phyloP scores from a whole-genome alignment of 1,140 invertebrate genomes.

The Drosophila tani region DNA sequence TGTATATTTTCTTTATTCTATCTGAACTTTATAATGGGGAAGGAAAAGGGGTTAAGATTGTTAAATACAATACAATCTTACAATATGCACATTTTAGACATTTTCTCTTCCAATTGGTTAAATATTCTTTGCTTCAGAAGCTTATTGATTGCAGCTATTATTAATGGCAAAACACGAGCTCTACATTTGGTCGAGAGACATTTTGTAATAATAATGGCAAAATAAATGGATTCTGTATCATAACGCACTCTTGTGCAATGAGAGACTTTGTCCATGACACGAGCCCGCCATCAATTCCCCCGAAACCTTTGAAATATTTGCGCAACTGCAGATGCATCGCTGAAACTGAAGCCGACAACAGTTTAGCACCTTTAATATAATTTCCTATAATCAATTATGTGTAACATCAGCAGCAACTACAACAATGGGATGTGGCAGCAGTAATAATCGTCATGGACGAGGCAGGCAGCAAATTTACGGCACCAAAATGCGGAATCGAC shows the following conservation, averaged over 20 bases:
- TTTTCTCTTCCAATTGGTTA: neutral
- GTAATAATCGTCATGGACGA: conserved; percentile 57
- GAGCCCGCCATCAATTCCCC: conserved; percentile 14
- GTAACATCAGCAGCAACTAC: conserved; percentile 49
- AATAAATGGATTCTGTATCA: conserved; percentile 8
- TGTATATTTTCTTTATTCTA: neutral
- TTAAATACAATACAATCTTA: neutral
- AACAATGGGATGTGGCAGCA: conserved; percentile 40
- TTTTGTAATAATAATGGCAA: conserved; percentile 11
- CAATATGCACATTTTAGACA: neutral
- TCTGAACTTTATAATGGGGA: neutral
- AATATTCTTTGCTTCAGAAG: neutral
- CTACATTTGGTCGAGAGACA: conserved; percentile 10
- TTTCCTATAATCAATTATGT: conserved; percentile 75
- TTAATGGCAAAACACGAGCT: conserved; percentile 5
- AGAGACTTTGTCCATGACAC: conserved; percentile 4
- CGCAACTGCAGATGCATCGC: conserved; percentile 19
- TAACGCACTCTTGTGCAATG: neutral
- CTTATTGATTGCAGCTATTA: conserved; percentile 7
- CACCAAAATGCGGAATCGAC: conserved; percentile 63
- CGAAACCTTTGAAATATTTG: conserved; percentile 18
- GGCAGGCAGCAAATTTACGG: conserved; percentile 69
- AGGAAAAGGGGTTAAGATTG: neutral
- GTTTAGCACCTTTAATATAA: conserved; percentile 75
- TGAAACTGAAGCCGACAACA: conserved; percentile 43